Evolutionary conservation across 2,888 invertebrate species (phyloP).

Genomic region (Brenthis ino): DNA sequence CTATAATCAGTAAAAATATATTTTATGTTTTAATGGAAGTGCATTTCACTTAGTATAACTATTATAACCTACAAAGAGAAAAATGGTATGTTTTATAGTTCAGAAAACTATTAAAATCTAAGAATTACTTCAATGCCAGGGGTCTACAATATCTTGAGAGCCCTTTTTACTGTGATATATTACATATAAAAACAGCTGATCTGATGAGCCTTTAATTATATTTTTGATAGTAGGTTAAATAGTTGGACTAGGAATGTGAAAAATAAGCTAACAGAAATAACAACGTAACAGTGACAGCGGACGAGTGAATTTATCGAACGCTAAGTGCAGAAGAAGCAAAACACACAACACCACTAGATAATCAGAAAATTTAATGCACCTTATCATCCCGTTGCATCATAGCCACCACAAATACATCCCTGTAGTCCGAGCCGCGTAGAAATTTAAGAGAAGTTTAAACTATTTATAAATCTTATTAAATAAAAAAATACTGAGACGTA

Average conservation of each 20-base stretch:
- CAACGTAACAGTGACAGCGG: slow-evolving; percentile 8
- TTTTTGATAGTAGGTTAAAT: slow-evolving; percentile 25
- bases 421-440: slow-evolving; percentile 68
- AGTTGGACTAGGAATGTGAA: background rate
- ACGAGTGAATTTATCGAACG: slow-evolving; percentile 18
- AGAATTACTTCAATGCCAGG: too few species aligned
- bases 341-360: slow-evolving; percentile 43
- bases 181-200: slow-evolving; percentile 22
- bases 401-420: slow-evolving; percentile 65
- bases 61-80: slow-evolving; percentile 11
- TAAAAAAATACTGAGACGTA: slow-evolving; percentile 66
- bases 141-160: background rate
- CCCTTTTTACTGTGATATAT: background rate
- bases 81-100: background rate
- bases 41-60: background rate
- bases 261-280: slow-evolving; percentile 28
- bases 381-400: slow-evolving; percentile 82
- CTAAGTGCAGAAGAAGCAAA: slow-evolving; percentile 51
- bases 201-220: slow-evolving; percentile 7
- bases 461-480: slow-evolving; percentile 41
- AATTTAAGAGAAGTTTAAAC: slow-evolving; percentile 44
- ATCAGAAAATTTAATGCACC: slow-evolving; percentile 56
- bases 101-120: too few species aligned
- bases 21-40: background rate
- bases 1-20: background rate